Base-by-base conservation (phyloP, 2,888 invertebrate species). In the Tanaodytes sp. region DNA sequence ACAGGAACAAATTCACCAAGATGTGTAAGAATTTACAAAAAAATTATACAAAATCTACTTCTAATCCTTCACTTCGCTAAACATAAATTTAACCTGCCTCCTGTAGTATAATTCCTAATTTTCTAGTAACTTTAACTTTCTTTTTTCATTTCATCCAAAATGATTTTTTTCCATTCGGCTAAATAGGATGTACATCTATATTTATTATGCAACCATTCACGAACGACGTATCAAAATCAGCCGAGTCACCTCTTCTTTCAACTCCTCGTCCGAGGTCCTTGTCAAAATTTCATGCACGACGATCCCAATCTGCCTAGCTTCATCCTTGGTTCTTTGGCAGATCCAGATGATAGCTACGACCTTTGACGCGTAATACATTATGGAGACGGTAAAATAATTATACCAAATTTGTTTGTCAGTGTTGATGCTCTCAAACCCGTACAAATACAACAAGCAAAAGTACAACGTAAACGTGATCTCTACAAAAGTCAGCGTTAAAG, bases 401-500 rank as follows among this genome's bases (percentile, higher is more conserved):
- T 72, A 77, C 81, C 80, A 81, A 33, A 80, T 74, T 36, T 77
- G 76, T 14, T 73, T 78, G 0, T 77, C 72, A 0, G 75, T 11
- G 48, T 78, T 74, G 12, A 79, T 68, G 16, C 52, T 15, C 1
- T 23, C 67, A 0, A 43, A 12, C 0, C 68, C 72, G 16, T 69
- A 49, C 0, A 46, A 33, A 5, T 75, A 69, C 0, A 81, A 48
- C 14, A 80, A 72, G 37, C 75, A 80, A 59, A 81, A 81, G 23
- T 81, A 81, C 5, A 80, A 61, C 1, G 77, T 77, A 55, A 80
- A 81, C 0, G 80, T 79, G 1, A 79, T 71, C 42, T 81, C 80
- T 1, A 76, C 74, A 52, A 81, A 80, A 1, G 76, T 77, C 5
- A 81, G 63, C 0, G 75, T 74, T 1, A 80, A 68, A 11, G 74